Conservation (phyloP, 2,888 invertebrate species). For the Eulithis testata region DNA sequence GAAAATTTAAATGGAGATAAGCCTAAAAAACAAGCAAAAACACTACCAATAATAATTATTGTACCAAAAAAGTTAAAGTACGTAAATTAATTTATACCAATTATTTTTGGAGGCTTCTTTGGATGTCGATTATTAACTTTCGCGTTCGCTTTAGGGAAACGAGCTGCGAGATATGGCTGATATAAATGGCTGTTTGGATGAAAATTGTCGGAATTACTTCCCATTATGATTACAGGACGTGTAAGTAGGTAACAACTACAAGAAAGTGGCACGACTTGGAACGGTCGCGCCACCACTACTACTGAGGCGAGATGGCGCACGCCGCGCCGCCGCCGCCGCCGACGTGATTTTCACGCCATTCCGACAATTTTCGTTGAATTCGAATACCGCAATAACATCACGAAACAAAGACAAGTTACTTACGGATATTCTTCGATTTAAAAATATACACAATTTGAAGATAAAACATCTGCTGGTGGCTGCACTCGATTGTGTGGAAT, state of each 20-base stretch:
- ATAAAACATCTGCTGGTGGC: slow-evolving; percentile 39
- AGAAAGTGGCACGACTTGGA: slow-evolving; percentile 70
- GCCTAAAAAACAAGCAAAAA: not conserved
- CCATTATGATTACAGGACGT: slow-evolving; percentile 72
- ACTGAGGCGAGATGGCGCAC: slow-evolving; percentile 45
- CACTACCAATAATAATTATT: not conserved
- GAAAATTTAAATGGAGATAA: slow-evolving; percentile 10
- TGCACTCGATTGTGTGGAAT: slow-evolving; percentile 42
- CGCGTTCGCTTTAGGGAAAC: slow-evolving; percentile 55
- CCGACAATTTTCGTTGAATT: slow-evolving; percentile 51
- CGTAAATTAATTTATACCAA: slow-evolving; percentile 48
- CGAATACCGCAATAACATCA: slow-evolving; percentile 31
- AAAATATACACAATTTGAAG: slow-evolving; percentile 33
- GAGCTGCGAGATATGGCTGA: slow-evolving; percentile 65
- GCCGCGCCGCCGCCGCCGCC: slow-evolving; percentile 47
- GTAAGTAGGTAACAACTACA: slow-evolving; percentile 54
- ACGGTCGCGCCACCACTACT: slow-evolving; percentile 43
- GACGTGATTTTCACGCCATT: slow-evolving; percentile 68
- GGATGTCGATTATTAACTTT: slow-evolving; percentile 59
- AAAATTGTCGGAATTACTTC: slow-evolving; percentile 75
- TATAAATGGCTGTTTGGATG: slow-evolving; percentile 64
- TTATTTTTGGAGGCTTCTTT: slow-evolving; percentile 55
- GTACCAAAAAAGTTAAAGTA: slow-evolving; percentile 44
- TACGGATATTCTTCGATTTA: slow-evolving; percentile 30
- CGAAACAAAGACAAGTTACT: slow-evolving; percentile 26